Conservation (phyloP, 2,888 invertebrate species). For the Frankliniella intonsa region DNA sequence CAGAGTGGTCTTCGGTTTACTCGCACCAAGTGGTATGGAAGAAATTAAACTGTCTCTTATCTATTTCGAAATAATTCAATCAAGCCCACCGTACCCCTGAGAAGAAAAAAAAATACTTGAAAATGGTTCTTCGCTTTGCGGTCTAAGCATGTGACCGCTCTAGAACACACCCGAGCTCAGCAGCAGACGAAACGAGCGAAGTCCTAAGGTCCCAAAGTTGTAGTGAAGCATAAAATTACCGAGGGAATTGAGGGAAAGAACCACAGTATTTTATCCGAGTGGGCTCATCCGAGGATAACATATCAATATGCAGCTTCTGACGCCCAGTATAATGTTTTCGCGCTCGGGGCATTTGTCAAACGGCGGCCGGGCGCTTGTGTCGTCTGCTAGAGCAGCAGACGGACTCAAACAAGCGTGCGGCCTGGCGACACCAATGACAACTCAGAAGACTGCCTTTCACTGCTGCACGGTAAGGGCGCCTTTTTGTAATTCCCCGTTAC, state of each 20-base stretch:
- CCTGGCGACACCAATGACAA: background rate
- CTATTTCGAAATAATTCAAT: too few species aligned
- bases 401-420: background rate
- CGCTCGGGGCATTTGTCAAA: background rate
- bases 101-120: too few species aligned
- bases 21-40: too few species aligned
- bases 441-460: background rate
- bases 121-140: too few species aligned
- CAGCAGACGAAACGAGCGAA: conserved; percentile 17
- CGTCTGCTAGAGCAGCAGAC: conserved; percentile 1
- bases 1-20: too few species aligned
- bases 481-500: too few species aligned
- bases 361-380: conserved; percentile 2
- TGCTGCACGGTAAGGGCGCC: background rate
- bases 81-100: too few species aligned
- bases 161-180: background rate
- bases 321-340: background rate
- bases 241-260: background rate
- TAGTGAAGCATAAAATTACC: background rate
- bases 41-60: too few species aligned
- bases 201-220: background rate
- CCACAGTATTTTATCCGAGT: background rate
- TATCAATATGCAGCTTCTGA: background rate
- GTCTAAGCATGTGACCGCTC: too few species aligned
- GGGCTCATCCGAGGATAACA: too few species aligned